Evolutionary conservation across 2,797 vertebrate species (phyloP).

Genomic region (Peromyscus attwateri): DNA sequence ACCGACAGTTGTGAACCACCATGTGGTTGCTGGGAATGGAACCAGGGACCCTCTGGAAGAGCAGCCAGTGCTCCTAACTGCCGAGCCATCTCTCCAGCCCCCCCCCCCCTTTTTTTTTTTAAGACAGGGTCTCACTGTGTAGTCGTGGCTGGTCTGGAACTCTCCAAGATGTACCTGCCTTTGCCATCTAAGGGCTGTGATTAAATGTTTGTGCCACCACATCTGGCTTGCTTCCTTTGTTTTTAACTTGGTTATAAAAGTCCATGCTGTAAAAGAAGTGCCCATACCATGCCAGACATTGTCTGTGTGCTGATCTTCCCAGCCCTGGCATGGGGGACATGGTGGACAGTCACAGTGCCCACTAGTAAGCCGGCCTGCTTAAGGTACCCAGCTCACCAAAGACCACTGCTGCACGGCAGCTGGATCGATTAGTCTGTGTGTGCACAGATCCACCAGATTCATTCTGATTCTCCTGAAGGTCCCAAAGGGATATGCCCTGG

Average conservation of each 20-base stretch:
- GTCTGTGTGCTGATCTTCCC: neutral
- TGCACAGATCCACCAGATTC: neutral
- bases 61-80: neutral
- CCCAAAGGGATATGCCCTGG: neutral
- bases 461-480: neutral
- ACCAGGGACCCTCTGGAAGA: neutral
- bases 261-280: neutral
- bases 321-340: neutral
- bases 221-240: neutral
- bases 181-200: neutral
- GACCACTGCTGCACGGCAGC: neutral
- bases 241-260: slow-evolving; percentile 30
- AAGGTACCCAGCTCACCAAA: neutral
- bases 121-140: neutral
- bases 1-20: neutral
- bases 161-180: neutral
- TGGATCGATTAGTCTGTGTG: neutral
- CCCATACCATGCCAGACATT: neutral
- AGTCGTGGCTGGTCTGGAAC: neutral
- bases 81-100: neutral
- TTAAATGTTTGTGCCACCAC: neutral
- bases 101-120: too few species aligned
- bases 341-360: neutral
- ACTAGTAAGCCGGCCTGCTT: neutral
- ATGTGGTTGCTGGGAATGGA: neutral